Base-by-base conservation (phyloP, 2,113 vertebrate species). In the Strix aluco region DNA sequence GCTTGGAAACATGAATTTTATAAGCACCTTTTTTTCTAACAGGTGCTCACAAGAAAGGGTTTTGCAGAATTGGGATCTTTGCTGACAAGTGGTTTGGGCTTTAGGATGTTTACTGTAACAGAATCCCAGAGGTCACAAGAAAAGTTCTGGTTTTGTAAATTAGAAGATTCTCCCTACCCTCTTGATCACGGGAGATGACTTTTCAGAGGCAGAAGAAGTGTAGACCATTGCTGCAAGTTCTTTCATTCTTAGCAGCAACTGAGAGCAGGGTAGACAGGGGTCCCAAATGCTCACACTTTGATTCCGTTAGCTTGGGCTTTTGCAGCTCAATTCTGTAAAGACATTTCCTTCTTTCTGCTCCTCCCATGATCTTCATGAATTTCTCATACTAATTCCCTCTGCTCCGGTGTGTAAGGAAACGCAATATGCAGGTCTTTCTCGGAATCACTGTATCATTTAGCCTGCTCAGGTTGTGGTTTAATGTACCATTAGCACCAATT, bases 1-100 rank as follows among this genome's bases (percentile, higher is more conserved):
- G 92, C 83, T 70, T 78, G 63, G 90, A 94, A 94, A 93, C 52
- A 8, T 26, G 42, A 34, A 52, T 96, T 90, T 82, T 85, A 32
- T 36, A 65, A 70, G 40, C 23, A 29, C 6, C 1, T 29, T 59
- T 73, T 75, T 69, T 81, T 52, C n/a, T 34, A 87, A 38, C 80
- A 95, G 82, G 66, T 86, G 83, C 67, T 93, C 42, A 15, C 58
- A 69, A 17, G 58, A 59, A 79, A 94, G 32, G 55, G 29, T 61
- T 92, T 86, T 42, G 52, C 58, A 63, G 82, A 92, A 92, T n/a
- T 0, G 0, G 32, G 44, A 49, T 82, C 66, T 70, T 40, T 72
- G 92, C 67, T 88, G 67, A 72, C 46, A 67, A 88, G 51, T 36
- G 69, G 4, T 54, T 73, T 66, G 62, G 70, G 67, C 83, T 55